These are phyloP conservation scores for Synergus laeviventris DNA, from an alignment of 2,888 invertebrate species.

Conservation along the genomic window DNA sequence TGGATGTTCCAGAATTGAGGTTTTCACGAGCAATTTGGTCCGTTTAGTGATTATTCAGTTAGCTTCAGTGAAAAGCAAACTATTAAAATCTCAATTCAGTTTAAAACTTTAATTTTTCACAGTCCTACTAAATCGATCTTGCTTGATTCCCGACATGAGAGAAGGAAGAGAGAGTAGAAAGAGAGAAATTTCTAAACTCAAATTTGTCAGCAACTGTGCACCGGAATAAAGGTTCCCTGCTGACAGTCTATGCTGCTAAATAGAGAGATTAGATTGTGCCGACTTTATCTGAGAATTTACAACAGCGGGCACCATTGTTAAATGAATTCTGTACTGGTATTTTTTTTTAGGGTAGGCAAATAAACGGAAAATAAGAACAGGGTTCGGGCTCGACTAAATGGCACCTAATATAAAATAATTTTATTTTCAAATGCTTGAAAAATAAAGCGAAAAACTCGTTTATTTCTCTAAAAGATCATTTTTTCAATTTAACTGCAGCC, in stretches of 20 bases:
- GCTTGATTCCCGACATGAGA: conserved; percentile 41
- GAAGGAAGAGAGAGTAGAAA: conserved; percentile 39
- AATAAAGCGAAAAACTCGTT: no score
- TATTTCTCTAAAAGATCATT: no score
- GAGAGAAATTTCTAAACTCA: conserved; percentile 47
- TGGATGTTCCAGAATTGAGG: background rate
- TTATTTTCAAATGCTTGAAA: background rate
- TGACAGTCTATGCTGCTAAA: conserved; percentile 49
- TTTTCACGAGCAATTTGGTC: conserved; percentile 6
- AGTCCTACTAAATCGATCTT: conserved; percentile 62
- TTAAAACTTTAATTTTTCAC: conserved; percentile 61
- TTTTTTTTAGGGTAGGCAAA: conserved; percentile 57
- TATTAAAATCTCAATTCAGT: background rate
- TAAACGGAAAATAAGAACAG: conserved; percentile 50
- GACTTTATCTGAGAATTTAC: conserved; percentile 69
- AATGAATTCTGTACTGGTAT: conserved; percentile 52
- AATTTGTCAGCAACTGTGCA: conserved; percentile 58
- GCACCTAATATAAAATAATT: background rate
- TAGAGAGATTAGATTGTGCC: conserved; percentile 67
- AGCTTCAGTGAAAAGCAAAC: background rate
- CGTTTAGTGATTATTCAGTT: background rate
- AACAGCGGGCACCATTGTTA: conserved; percentile 50
- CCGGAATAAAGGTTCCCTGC: conserved; percentile 54
- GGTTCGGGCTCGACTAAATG: background rate
- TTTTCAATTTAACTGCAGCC: no score